Conservation (phyloP, 2,113 vertebrate species). For the Rhynchomys soricoides region DNA sequence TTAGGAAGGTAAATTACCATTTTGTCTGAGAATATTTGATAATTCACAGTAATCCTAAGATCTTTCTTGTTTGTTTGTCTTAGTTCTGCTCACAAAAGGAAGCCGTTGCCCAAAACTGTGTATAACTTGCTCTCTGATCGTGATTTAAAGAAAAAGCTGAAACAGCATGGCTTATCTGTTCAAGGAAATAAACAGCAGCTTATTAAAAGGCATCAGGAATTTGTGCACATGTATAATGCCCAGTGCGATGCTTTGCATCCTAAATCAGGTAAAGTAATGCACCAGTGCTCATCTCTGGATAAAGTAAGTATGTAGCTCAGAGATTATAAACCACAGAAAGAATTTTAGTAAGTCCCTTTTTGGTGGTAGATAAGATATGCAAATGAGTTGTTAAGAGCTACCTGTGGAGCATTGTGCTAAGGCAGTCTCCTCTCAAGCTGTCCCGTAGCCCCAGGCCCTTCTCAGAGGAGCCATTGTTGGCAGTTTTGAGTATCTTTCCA, state of each 20-base stretch:
- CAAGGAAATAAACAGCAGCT: constrained; percentile 92
- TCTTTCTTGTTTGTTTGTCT: neutral
- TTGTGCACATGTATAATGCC: constrained; percentile 94
- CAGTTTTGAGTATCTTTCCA: neutral
- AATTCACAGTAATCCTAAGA: constrained; percentile 41
- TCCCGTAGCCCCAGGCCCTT: neutral
- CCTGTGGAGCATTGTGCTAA: neutral
- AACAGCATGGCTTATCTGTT: constrained; percentile 89
- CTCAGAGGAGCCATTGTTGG: neutral
- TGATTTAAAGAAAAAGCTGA: constrained; percentile 92
- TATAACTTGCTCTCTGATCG: constrained; percentile 93
- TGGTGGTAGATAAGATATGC: neutral
- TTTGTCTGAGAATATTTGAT: constrained; percentile 36
- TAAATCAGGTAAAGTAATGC: constrained; percentile 87
- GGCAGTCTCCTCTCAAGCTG: neutral
- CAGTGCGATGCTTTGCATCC: constrained; percentile 95
- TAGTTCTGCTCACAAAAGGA: constrained; percentile 88
- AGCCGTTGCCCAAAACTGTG: constrained; percentile 91
- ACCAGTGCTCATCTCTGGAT: neutral
- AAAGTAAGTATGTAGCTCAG: neutral
- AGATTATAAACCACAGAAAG: neutral
- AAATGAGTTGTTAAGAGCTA: neutral
- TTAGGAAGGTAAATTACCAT: constrained; percentile 36
- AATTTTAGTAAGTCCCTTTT: constrained; percentile 1
- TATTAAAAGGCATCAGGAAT: constrained; percentile 92